phyloP scores from a whole-genome alignment of 2,113 vertebrate species.

The Smithornis capensis region DNA sequence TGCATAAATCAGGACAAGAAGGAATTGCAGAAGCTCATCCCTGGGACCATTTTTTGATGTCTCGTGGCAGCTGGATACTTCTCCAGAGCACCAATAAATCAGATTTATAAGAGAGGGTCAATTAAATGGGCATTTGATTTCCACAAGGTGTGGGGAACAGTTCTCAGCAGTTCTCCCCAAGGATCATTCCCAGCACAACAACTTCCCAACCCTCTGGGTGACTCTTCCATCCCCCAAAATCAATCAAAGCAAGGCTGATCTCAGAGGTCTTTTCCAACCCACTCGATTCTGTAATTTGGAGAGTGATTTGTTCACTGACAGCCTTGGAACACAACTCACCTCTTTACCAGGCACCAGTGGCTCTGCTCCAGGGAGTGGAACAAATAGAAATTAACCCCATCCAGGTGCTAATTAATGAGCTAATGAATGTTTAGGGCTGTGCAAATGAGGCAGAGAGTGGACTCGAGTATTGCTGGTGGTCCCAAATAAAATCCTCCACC shows the following conservation, averaged over 20 bases:
- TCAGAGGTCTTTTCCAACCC: too few relatives aligned
- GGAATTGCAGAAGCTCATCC: background rate
- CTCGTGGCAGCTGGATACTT: background rate
- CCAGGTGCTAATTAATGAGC: background rate
- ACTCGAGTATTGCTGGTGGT: background rate
- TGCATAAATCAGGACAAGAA: background rate
- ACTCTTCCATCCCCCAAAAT: background rate
- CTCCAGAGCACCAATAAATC: background rate
- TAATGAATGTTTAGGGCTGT: background rate
- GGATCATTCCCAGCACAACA: background rate
- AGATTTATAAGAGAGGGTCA: rapidly evolving
- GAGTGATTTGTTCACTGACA: rapidly evolving
- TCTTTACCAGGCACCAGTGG: rapidly evolving
- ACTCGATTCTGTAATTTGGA: too few relatives aligned
- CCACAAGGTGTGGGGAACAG: rapidly evolving
- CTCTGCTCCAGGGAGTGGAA: background rate
- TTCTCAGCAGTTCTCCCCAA: rapidly evolving
- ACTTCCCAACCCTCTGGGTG: background rate
- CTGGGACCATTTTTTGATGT: rapidly evolving
- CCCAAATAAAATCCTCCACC: background rate
- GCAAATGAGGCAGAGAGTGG: background rate
- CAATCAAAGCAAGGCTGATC: rapidly evolving
- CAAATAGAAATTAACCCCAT: background rate
- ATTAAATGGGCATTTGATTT: rapidly evolving
- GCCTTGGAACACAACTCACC: rapidly evolving